Evolutionary conservation across 2,888 invertebrate species (phyloP).

Genomic region (Zhengitettix transpicula): DNA sequence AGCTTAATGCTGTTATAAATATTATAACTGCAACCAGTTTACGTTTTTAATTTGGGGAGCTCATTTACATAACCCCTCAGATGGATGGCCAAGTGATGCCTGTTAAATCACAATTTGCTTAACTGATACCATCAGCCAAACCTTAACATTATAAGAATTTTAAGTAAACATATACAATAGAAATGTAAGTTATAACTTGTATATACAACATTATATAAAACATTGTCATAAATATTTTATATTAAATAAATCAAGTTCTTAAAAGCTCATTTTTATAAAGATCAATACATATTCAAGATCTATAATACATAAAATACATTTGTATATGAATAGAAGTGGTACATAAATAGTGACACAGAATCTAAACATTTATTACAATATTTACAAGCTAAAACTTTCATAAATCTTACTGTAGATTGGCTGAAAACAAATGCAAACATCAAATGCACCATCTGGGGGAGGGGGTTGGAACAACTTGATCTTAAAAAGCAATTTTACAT

Average conservation of each 20-base stretch:
- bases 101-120: neutral
- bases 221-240: no score
- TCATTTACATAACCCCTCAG: neutral
- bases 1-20: no score
- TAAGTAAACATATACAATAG: no score
- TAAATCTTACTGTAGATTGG: neutral
- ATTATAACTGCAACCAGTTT: no score
- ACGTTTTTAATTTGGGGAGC: no score
- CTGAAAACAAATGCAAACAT: neutral
- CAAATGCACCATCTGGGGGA: slow-evolving; percentile 7
- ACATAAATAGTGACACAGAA: neutral
- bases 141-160: no score
- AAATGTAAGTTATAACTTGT: no score
- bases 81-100: slow-evolving; percentile 6
- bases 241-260: no score
- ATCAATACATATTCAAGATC: no score
- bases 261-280: no score
- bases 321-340: neutral
- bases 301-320: no score
- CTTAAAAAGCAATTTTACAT: neutral
- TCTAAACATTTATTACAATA: neutral
- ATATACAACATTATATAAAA: no score
- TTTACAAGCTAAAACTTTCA: neutral
- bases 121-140: neutral
- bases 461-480: slow-evolving; percentile 5